phyloP scores from a whole-genome alignment of 2,797 vertebrate species.

The Pangasius mekongensis region DNA sequence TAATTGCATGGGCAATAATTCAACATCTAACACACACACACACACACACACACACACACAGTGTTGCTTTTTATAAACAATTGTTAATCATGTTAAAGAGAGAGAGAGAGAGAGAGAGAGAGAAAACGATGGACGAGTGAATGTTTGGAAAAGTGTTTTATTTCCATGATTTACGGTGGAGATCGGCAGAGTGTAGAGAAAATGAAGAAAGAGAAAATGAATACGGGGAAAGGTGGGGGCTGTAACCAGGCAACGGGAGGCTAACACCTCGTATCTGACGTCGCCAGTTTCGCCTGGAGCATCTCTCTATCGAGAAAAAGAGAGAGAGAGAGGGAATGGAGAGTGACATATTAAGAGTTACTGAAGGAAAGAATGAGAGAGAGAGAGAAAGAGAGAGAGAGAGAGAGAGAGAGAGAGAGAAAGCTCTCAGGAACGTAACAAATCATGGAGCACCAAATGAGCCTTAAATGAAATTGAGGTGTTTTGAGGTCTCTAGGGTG shows the following conservation, averaged over 20 bases:
- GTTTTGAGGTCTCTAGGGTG: not conserved
- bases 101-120: too few species aligned
- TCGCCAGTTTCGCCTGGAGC: conserved; percentile 37
- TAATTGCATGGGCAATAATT: not conserved
- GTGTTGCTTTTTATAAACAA: not conserved
- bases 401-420: not conserved
- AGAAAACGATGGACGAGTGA: not conserved
- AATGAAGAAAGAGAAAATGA: conserved; percentile 34
- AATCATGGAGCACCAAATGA: not conserved
- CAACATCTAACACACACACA: not conserved
- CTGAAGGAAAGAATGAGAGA: not conserved
- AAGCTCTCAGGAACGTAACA: not conserved
- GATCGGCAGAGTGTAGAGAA: conserved; percentile 23
- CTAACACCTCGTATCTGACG: conserved; percentile 34
- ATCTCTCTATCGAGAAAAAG: not conserved
- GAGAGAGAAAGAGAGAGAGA: too few species aligned
- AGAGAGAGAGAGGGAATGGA: conserved; percentile 15
- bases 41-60: not conserved
- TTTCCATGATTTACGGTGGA: conserved; percentile 26
- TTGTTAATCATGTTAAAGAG: not conserved
- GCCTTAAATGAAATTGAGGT: not conserved
- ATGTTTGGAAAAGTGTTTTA: conserved; percentile 9
- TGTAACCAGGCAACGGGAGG: conserved; percentile 50
- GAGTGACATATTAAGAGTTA: not conserved
- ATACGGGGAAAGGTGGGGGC: not conserved